Base-by-base conservation (phyloP, 2,888 invertebrate genomes). In the Ametastegia equiseti region DNA sequence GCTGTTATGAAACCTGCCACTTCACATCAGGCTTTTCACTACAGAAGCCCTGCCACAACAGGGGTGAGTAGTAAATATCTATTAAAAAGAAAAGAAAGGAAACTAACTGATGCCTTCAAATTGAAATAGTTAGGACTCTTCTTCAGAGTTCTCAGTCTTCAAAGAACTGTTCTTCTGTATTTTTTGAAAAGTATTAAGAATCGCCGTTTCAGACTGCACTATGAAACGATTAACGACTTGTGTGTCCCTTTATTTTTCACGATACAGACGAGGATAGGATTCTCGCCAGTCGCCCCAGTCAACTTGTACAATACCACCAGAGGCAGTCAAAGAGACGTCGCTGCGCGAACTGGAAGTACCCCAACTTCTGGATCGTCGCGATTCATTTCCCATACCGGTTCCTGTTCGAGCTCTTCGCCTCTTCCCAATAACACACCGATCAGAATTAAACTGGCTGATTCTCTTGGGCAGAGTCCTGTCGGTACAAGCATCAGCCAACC, bases 1-100 rank as follows among this genome's bases (percentile, higher is more conserved):
- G 93, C 93, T 23, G 92, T 90, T n/a, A 85, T 91, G 84, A 92
- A 92, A 83, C 87, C 92, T n/a, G 81, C 88, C 19, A 88, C 87
- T 19, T 87, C 88, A 39, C 89, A 89, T 86, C 90, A 90, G 75
- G 89, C 90, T 23, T 91, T 90, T 71, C 89, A 90, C 71, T 91
- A 92, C 81, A 88, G 90, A 45, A 91, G 87, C 83, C 90, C 90
- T 71, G 86, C 84, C 5, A 86, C 88, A 13, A 84, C 87, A 42
- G 88, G 86, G 80, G 90, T 90, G 83, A 85, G 87, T 84, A n/a
- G 4, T 60, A n/a, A 78, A 33, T 63, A 15, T 67, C 13, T 5
- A 42, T 27, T 6, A 75, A 47, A 23, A 57, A n/a, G n/a, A 73
- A 1, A 42, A 73, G 9, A 57, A 60, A n/a, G 3, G 54, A 15